phyloP scores from a whole-genome alignment of 2,888 invertebrate genomes.

The Sphaerophoria rueppellii region DNA sequence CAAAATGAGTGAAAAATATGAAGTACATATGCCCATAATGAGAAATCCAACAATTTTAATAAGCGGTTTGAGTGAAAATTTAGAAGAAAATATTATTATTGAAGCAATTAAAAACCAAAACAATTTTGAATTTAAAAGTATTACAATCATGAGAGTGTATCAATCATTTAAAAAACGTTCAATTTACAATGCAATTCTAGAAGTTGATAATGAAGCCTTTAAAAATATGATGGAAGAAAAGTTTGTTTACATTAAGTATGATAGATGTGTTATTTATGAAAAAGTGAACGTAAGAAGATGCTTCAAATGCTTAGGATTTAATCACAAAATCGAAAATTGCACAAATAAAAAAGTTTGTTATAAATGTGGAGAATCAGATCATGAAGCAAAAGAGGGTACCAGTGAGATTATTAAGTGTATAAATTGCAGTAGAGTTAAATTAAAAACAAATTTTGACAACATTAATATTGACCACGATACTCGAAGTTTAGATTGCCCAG shows the following conservation, averaged over 20 bases:
- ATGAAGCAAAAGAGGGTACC: conserved; percentile 5
- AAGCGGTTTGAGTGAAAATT: not conserved
- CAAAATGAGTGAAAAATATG: conserved; percentile 29
- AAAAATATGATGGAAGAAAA: not conserved
- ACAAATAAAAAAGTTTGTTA: conserved; percentile 7
- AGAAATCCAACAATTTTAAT: conserved; percentile 17
- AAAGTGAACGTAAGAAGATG: not conserved
- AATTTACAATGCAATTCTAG: not conserved
- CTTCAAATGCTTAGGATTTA: not conserved
- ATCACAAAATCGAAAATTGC: not conserved
- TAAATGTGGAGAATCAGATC: conserved; percentile 12
- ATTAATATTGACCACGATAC: conserved; percentile 5
- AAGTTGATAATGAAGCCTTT: not conserved
- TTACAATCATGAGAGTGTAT: not conserved
- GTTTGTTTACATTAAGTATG: not conserved
- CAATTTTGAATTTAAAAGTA: not conserved
- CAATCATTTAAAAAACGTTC: not conserved
- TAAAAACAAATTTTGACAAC: conserved; percentile 3
- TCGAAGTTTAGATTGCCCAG: conserved; percentile 14
- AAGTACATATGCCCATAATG: conserved; percentile 22
- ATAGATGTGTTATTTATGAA: conserved; percentile 6
- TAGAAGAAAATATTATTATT: not conserved
- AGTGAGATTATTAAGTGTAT: not conserved
- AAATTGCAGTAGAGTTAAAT: conserved; percentile 8
- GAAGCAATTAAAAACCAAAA: conserved; percentile 19